phyloP scores from a whole-genome alignment of 2,888 invertebrate genomes.

The Cephus spinipes region DNA sequence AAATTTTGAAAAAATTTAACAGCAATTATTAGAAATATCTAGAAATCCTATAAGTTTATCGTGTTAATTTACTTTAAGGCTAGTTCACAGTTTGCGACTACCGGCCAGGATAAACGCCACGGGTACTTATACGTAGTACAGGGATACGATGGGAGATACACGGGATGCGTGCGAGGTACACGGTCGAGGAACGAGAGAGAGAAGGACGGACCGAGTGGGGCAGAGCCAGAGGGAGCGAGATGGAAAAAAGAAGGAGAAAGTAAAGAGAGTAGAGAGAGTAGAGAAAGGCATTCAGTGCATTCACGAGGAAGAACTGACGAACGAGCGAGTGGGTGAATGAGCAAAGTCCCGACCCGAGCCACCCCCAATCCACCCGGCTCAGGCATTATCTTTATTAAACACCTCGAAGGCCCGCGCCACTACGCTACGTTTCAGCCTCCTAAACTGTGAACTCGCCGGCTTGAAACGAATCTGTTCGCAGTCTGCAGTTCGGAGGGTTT shows the following conservation, averaged over 20 bases:
- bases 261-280: conserved; percentile 18
- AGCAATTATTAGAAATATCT: not conserved
- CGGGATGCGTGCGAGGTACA: not conserved
- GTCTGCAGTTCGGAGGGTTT: not conserved
- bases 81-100: not conserved
- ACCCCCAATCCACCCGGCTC: conserved; percentile 34
- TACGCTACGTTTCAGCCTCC: conserved; percentile 25
- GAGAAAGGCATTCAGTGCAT: conserved; percentile 60
- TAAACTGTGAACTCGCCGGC: conserved; percentile 29
- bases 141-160: not conserved
- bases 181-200: conserved; percentile 1
- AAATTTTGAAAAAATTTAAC: too few relatives aligned
- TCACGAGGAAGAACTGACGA: conserved; percentile 61
- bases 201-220: conserved; percentile 30
- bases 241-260: not conserved
- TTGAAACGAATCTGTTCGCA: conserved; percentile 1
- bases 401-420: conserved; percentile 53
- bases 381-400: conserved; percentile 66
- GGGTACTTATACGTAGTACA: not conserved
- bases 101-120: not conserved
- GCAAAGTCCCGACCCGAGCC: conserved; percentile 55
- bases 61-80: not conserved
- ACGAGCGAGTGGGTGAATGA: conserved; percentile 58
- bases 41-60: not conserved
- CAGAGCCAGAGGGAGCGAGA: conserved; percentile 26